Conservation (phyloP, 2,888 invertebrate genomes). For the Drosophila kambysellisi region DNA sequence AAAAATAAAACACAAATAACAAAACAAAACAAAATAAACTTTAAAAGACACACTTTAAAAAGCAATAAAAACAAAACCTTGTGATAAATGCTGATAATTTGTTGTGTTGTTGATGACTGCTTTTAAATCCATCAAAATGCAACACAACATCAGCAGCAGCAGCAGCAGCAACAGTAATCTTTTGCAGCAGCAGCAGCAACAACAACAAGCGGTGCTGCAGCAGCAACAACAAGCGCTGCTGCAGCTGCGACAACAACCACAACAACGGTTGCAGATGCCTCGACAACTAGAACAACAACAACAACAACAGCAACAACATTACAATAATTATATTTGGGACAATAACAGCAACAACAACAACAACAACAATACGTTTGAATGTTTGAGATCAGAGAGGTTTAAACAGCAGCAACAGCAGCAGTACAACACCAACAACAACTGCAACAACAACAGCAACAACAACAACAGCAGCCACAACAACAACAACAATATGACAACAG, state of each 20-base stretch:
- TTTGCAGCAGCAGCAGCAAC: conserved; percentile 52
- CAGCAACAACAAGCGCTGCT: conserved; percentile 47
- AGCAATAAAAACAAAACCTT: conserved; percentile 40
- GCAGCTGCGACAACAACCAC: conserved; percentile 43
- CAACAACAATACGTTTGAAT: conserved; percentile 37
- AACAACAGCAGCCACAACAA: conserved; percentile 49
- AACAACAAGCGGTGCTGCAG: conserved; percentile 47
- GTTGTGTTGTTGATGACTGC: conserved; percentile 72
- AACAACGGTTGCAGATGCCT: conserved; percentile 19
- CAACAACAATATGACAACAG: conserved; percentile 63
- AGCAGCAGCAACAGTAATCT: conserved; percentile 42
- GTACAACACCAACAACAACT: conserved; percentile 56
- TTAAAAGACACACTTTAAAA: conserved; percentile 16
- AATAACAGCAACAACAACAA: conserved; percentile 46
- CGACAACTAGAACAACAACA: conserved; percentile 46
- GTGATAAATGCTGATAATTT: conserved; percentile 72
- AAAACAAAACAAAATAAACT: conserved; percentile 10
- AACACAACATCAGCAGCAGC: conserved; percentile 57
- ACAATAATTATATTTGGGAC: conserved; percentile 58
- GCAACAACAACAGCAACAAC: conserved; percentile 41
- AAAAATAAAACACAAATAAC: conserved; percentile 34
- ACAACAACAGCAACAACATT: conserved; percentile 44
- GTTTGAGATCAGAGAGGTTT: background rate
- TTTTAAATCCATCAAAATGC: conserved; percentile 69
- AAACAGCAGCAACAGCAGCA: conserved; percentile 56